Evolutionary conservation across 2,888 invertebrate species (phyloP).

Genomic region (Agriotes lineatus): DNA sequence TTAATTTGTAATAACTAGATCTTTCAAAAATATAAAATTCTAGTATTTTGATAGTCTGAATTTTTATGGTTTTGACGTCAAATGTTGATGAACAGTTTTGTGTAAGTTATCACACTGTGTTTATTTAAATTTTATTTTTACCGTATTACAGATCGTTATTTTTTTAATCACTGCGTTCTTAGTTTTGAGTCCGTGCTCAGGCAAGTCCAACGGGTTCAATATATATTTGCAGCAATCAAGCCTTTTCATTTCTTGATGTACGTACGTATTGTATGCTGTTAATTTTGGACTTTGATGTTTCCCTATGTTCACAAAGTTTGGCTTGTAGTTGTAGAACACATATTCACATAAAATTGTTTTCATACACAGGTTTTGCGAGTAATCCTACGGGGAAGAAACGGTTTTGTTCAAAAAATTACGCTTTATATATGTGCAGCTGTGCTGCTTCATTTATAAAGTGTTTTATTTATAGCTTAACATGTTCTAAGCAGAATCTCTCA

Average conservation of each 20-base stretch:
- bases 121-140: conserved; percentile 31
- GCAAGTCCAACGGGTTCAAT: conserved; percentile 53
- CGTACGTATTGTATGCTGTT: conserved; percentile 16
- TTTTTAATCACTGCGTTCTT: conserved; percentile 40
- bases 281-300: conserved; percentile 14
- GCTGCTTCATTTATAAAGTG: too few species aligned
- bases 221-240: conserved; percentile 33
- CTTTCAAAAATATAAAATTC: conserved; percentile 32
- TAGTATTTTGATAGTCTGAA: conserved; percentile 34
- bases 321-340: too few species aligned
- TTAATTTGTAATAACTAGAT: conserved; percentile 34
- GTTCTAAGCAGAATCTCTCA: too few species aligned
- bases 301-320: too few species aligned
- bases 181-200: conserved; percentile 52
- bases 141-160: conserved; percentile 48
- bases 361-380: too few species aligned
- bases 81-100: conserved; percentile 27
- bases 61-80: conserved; percentile 14
- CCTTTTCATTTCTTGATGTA: conserved; percentile 39
- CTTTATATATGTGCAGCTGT: too few species aligned
- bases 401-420: too few species aligned
- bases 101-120: conserved; percentile 46
- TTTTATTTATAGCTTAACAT: too few species aligned
- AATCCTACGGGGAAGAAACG: too few species aligned
- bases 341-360: too few species aligned